phyloP scores from a whole-genome alignment of 2,888 invertebrate species.

The Alviniconcha strummeri region DNA sequence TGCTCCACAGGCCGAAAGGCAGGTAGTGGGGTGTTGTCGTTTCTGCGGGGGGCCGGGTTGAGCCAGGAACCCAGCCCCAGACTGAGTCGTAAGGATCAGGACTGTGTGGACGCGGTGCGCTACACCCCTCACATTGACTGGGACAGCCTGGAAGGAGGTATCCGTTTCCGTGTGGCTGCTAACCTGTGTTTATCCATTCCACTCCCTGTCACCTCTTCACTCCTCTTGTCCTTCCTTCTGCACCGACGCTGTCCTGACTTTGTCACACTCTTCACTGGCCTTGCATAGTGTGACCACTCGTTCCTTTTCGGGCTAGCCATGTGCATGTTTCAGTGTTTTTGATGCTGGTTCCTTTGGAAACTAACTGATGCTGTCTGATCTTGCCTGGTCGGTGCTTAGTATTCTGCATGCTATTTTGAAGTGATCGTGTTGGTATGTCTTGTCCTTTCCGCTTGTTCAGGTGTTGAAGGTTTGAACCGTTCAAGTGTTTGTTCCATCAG shows the following conservation, averaged over 20 bases:
- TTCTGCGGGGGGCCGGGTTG: slow-evolving; percentile 55
- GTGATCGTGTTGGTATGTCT: too few species aligned
- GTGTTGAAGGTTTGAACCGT: too few species aligned
- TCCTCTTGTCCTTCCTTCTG: neutral
- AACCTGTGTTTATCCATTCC: neutral
- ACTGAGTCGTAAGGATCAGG: slow-evolving; percentile 41
- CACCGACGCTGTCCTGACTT: neutral
- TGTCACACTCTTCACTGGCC: neutral
- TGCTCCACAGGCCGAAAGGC: slow-evolving; percentile 42
- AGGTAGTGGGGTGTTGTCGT: slow-evolving; percentile 60
- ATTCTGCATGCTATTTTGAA: too few species aligned
- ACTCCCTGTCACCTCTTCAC: neutral
- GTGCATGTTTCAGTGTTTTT: too few species aligned
- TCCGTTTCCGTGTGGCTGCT: neutral
- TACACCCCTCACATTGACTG: slow-evolving; percentile 61
- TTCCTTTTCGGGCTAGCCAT: too few species aligned
- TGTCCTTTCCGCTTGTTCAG: too few species aligned
- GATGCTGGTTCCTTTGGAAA: too few species aligned
- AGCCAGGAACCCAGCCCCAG: slow-evolving; percentile 56
- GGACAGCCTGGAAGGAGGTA: slow-evolving; percentile 44
- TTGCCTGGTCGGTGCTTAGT: too few species aligned
- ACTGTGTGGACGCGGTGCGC: slow-evolving; percentile 58
- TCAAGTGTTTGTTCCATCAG: too few species aligned
- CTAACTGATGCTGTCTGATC: too few species aligned
- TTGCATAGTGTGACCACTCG: too few species aligned